Conservation (phyloP, 2,888 invertebrate genomes). For the Melanargia galathea region DNA sequence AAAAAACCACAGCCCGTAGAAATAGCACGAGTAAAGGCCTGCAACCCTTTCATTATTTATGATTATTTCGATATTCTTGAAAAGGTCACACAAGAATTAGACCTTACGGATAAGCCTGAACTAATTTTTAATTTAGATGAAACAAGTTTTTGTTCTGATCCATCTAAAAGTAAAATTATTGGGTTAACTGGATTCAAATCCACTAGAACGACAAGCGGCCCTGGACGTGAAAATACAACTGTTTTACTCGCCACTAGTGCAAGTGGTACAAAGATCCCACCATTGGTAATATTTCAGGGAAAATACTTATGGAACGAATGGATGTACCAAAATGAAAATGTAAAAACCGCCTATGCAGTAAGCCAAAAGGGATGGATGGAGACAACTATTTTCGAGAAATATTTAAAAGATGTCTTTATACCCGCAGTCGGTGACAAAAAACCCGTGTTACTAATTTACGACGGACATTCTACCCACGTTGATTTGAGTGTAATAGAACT, state of each 20-base stretch:
- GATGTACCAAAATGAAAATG: conserved; percentile 42
- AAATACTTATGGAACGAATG: conserved; percentile 29
- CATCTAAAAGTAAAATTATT: conserved; percentile 23
- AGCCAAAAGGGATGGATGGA: conserved; percentile 53
- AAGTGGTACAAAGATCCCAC: conserved; percentile 34
- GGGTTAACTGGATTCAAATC: conserved; percentile 21
- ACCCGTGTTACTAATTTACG: conserved; percentile 48
- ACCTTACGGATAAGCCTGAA: no score
- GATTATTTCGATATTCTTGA: no score
- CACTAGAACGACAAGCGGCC: conserved; percentile 29
- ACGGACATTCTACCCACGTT: conserved; percentile 50
- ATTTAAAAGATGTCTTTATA: conserved; percentile 47
- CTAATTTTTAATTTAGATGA: no score
- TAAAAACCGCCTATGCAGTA: conserved; percentile 49
- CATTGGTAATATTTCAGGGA: conserved; percentile 39
- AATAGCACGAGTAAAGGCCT: no score
- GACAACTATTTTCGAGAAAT: conserved; percentile 49
- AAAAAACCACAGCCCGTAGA: no score
- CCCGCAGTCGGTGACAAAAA: conserved; percentile 45
- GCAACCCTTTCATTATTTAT: no score
- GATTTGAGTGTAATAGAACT: conserved; percentile 19
- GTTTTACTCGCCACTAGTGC: conserved; percentile 43
- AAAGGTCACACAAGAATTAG: no score
- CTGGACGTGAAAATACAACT: conserved; percentile 40
- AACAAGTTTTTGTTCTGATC: no score